phyloP scores from a whole-genome alignment of 2,113 vertebrate species.

The Sylvia atricapilla region DNA sequence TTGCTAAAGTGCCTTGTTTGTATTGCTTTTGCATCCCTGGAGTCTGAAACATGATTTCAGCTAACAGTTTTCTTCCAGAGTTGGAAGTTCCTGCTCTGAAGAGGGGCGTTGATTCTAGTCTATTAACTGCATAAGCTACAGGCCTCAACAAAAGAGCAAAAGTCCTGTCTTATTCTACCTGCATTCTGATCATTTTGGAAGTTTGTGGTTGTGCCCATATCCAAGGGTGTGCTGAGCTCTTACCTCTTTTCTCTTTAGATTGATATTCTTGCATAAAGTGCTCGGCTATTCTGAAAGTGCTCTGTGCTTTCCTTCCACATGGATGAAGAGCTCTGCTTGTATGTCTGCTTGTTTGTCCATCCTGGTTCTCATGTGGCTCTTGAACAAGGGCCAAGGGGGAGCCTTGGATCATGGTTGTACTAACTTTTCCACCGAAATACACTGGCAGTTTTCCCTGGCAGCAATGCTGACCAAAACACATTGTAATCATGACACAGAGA shows the following conservation, averaged over 20 bases:
- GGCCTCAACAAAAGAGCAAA: neutral
- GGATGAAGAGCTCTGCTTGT: neutral
- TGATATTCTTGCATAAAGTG: neutral
- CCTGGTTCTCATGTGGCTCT: neutral
- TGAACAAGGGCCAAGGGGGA: neutral
- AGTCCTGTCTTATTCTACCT: neutral
- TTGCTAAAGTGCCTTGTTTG: neutral
- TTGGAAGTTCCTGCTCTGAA: neutral
- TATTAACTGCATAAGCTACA: neutral
- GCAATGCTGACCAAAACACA: neutral
- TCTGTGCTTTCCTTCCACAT: neutral
- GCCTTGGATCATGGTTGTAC: rapidly evolving
- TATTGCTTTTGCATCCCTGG: neutral
- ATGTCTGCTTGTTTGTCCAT: neutral
- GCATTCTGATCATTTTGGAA: neutral
- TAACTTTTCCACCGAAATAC: neutral
- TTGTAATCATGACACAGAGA: neutral
- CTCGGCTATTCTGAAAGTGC: neutral
- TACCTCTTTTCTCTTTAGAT: neutral
- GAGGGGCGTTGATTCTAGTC: neutral
- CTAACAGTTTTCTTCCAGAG: neutral
- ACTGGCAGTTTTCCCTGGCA: neutral
- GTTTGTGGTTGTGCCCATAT: rapidly evolving
- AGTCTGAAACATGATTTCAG: neutral
- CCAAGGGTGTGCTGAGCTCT: neutral